phyloP scores from a whole-genome alignment of 2,888 invertebrate species.

The Parasteatoda lunata region DNA sequence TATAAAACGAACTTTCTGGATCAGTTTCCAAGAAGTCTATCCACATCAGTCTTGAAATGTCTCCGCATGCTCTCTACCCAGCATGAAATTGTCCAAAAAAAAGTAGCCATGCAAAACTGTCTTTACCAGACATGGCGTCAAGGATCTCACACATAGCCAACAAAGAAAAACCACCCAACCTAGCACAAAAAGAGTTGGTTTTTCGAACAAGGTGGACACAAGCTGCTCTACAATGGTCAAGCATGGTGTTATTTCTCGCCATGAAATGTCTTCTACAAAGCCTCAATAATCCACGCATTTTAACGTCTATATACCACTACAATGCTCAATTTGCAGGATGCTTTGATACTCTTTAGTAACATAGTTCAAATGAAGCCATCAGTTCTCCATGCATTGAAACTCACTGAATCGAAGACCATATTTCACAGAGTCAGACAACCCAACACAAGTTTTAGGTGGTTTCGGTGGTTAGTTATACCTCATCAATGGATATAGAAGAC shows the following conservation, averaged over 20 bases:
- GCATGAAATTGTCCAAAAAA: conserved; percentile 22
- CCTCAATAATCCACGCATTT: conserved; percentile 17
- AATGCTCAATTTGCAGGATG: conserved; percentile 67
- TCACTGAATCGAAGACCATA: conserved; percentile 60
- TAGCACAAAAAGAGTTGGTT: conserved; percentile 56
- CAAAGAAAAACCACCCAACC: conserved; percentile 11
- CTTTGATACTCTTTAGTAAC: conserved; percentile 29
- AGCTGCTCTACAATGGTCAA: conserved; percentile 47
- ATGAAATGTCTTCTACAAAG: conserved; percentile 36
- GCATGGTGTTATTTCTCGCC: conserved; percentile 56
- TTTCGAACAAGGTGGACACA: conserved; percentile 60
- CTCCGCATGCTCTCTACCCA: background rate
- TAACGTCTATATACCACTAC: conserved; percentile 9
- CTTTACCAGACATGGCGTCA: conserved; percentile 33
- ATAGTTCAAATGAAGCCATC: conserved; percentile 58
- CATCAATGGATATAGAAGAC: conserved; percentile 68
- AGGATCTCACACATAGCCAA: conserved; percentile 1
- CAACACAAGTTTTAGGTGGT: conserved; percentile 35
- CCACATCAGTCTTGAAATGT: background rate
- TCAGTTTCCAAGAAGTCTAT: background rate
- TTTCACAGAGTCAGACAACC: conserved; percentile 62
- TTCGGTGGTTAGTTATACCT: conserved; percentile 35
- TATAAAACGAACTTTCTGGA: background rate
- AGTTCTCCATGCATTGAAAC: conserved; percentile 52
- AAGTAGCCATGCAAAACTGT: conserved; percentile 18